Evolutionary conservation across 1,140 invertebrate species (phyloP).

Genomic region (silkworm (Bombyx mori)): ASM3026992v2 NC_085127.1:4578501-4579000

Average conservation of each 20-base stretch:
- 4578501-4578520: conserved; percentile 62
- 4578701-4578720: conserved; percentile 13
- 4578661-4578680: conserved; percentile 12
- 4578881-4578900: conserved; percentile 55
- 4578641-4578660: conserved; percentile 1
- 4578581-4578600: conserved; percentile 29
- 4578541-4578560: conserved; percentile 57
- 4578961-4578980: conserved; percentile 23
- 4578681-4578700: background rate
- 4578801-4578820: conserved; percentile 50
- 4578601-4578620: conserved; percentile 1
- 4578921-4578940: conserved; percentile 55
- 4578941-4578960: conserved; percentile 42
- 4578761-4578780: conserved; percentile 31
- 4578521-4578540: conserved; percentile 61
- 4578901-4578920: conserved; percentile 58
- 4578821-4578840: conserved; percentile 44
- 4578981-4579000: conserved; percentile 21
- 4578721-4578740: conserved; percentile 27
- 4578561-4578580: conserved; percentile 55
- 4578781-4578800: conserved; percentile 5
- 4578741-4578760: conserved; percentile 20
- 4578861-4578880: conserved; percentile 71
- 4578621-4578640: background rate
- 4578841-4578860: conserved; percentile 58